phyloP scores from a whole-genome alignment of 2,888 invertebrate species.

The Cataglyphis albicans region DNA sequence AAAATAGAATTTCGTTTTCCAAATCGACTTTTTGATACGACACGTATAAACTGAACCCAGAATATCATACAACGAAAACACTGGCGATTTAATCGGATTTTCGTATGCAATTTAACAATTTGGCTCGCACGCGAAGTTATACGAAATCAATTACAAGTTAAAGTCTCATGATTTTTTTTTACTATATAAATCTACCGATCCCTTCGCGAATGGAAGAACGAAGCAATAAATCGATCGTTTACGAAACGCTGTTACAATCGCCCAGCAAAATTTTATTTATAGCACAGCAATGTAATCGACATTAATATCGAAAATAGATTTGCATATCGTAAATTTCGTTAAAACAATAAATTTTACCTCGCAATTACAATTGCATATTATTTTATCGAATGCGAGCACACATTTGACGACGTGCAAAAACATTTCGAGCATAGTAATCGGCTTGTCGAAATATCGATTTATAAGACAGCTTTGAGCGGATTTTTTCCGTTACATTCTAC shows the following conservation, averaged over 20 bases:
- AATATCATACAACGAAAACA: constrained; percentile 19
- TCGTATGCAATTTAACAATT: neutral
- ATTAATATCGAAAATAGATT: constrained; percentile 54
- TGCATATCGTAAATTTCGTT: constrained; percentile 45
- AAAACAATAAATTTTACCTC: constrained; percentile 42
- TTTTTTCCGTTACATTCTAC: constrained; percentile 17
- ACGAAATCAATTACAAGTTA: constrained; percentile 20
- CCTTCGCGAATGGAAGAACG: constrained; percentile 8
- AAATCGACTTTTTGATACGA: constrained; percentile 38
- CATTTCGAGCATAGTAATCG: neutral
- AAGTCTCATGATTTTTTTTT: constrained; percentile 36
- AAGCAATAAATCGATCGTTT: constrained; percentile 45
- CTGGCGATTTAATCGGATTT: constrained; percentile 31
- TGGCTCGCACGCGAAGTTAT: neutral
- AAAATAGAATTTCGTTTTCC: constrained; percentile 45
- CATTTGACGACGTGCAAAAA: constrained; percentile 25
- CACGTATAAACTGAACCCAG: neutral
- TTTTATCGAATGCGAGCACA: constrained; percentile 10
- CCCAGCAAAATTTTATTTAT: constrained; percentile 39
- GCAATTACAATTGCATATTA: constrained; percentile 45
- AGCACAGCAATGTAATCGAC: constrained; percentile 1
- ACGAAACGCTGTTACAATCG: constrained; percentile 23
- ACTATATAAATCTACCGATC: constrained; percentile 31
- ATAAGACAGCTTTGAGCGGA: neutral
- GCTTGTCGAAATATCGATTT: constrained; percentile 19